Conservation (phyloP, 2,888 invertebrate genomes). For the Hipparchia semele region DNA sequence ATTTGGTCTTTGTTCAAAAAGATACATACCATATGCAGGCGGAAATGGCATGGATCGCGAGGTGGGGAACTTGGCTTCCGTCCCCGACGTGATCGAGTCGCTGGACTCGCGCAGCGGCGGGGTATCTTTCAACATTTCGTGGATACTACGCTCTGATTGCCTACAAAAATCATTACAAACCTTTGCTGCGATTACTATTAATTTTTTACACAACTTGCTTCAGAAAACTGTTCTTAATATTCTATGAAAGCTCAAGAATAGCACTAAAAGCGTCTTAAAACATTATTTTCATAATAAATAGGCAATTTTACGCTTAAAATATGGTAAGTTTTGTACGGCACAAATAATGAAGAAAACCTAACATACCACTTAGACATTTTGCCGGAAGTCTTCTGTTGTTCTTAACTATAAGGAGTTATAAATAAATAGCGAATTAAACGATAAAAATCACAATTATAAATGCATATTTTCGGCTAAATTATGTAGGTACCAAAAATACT, state of each 20-base stretch:
- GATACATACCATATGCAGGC: conserved; percentile 83
- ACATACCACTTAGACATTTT: conserved; percentile 72
- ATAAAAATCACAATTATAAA: conserved; percentile 1
- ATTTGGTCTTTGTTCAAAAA: neutral
- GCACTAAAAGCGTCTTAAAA: neutral
- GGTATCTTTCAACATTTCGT: conserved; percentile 93
- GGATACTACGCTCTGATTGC: conserved; percentile 88
- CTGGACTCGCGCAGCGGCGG: conserved; percentile 90
- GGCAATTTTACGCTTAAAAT: conserved; percentile 1
- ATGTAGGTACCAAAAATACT: neutral
- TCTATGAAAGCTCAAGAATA: neutral
- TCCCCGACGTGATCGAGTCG: conserved; percentile 89
- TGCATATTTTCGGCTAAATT: neutral
- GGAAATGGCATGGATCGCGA: conserved; percentile 88
- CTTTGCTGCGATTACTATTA: neutral
- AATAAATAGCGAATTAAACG: neutral
- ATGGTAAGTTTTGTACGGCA: neutral
- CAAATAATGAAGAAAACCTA: conserved; percentile 26
- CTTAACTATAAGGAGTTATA: conserved; percentile 17
- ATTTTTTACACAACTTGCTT: neutral
- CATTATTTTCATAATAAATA: neutral
- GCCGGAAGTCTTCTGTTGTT: conserved; percentile 33
- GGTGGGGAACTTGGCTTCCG: conserved; percentile 86
- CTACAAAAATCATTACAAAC: conserved; percentile 47
- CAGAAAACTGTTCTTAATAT: conserved; percentile 15